Evolutionary conservation across 2,888 invertebrate genomes (phyloP).

Genomic region (Pristionchus arcanus): DNA sequence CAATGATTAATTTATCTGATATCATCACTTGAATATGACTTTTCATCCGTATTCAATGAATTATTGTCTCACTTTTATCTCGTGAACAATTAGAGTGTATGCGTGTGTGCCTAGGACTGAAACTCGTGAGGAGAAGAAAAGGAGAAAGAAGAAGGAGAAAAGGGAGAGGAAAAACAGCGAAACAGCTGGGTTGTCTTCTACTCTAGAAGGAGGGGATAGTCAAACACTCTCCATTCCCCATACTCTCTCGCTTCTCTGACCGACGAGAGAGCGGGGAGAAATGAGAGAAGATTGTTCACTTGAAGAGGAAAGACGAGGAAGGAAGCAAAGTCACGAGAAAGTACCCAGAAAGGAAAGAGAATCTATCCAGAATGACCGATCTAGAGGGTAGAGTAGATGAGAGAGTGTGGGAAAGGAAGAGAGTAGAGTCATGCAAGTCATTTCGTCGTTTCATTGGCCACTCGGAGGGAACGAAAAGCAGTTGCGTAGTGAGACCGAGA

Average conservation of each 20-base stretch:
- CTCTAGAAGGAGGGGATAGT: constrained; percentile 16
- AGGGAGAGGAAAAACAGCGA: neutral
- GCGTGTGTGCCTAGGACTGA: constrained; percentile 23
- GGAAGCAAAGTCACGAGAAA: neutral
- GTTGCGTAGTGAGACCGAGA: neutral
- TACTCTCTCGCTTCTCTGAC: no score
- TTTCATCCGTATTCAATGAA: neutral
- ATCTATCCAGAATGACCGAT: neutral
- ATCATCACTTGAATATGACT: neutral
- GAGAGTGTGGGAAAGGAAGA: neutral
- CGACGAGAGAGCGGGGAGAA: no score
- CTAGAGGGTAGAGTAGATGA: neutral
- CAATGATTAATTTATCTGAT: no score
- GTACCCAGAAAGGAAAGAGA: constrained; percentile 1
- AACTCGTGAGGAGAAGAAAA: constrained; percentile 22
- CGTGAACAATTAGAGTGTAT: constrained; percentile 24
- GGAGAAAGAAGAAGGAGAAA: constrained; percentile 2
- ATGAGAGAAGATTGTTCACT: no score
- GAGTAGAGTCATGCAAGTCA: neutral
- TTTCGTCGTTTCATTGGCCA: neutral
- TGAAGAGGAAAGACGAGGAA: constrained; percentile 26
- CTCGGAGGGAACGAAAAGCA: neutral
- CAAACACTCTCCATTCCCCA: no score
- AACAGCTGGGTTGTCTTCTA: constrained; percentile 6
- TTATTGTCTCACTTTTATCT: neutral